phyloP scores from a whole-genome alignment of 2,113 vertebrate genomes.

The Macaca fascicularis region T2T-MFA8v1.1 NC_088376.1:45238001-45238500 shows the following conservation, averaged over 20 bases:
- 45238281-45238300: slow-evolving; percentile 12
- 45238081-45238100: neutral
- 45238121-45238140: neutral
- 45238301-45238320: neutral
- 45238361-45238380: slow-evolving; percentile 98
- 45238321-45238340: slow-evolving; percentile 14
- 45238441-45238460: slow-evolving; percentile 92
- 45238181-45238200: neutral
- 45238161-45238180: slow-evolving; percentile 1
- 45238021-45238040: neutral
- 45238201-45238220: neutral
- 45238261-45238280: neutral
- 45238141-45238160: neutral
- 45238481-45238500: slow-evolving; percentile 4
- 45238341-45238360: slow-evolving; percentile 95
- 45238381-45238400: slow-evolving; percentile 99
- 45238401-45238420: slow-evolving; percentile 98
- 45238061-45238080: neutral
- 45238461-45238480: slow-evolving; percentile 89
- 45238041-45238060: neutral
- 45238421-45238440: slow-evolving; percentile 97
- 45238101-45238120: slow-evolving; percentile 2
- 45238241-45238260: slow-evolving; percentile 9
- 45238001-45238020: neutral
- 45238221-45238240: neutral